Evolutionary conservation across 2,113 vertebrate genomes (phyloP), one percentile per base, ranked within the genome.

Genomic region (Pseudopodoces humilis): DNA sequence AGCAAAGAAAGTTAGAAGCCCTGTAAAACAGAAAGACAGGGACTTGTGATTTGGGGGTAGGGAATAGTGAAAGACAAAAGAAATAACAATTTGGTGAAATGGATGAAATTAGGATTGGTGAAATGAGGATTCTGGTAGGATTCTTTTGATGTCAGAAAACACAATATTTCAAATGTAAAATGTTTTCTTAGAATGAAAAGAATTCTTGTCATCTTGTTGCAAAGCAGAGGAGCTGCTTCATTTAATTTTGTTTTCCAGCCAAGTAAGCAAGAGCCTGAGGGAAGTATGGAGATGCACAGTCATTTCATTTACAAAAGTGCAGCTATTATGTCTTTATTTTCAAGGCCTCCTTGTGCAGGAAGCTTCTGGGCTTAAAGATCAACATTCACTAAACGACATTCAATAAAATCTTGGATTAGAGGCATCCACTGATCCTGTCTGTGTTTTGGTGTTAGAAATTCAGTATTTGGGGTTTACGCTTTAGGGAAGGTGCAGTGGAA

Each of bases 241-340:
- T 88, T 88, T 90, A 75, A n/a, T 67, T 88, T 63, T 64, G 41
- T 83, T 90, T 94, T 74, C 55, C 60, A 81, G 76, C n/a, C 76
- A 83, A 83, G 56, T 49, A 74, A 90, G 14, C 8, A 63, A 81
- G 33, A 67, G 41, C 80, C 76, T 77, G 68, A 81, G 60, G 71
- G 69, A 75, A 67, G 25, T 27, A 39, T 35, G 46, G 68, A 37
- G 23, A 21, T 76, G n/a, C 2, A n/a, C 13, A 13, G 11, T 85
- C 71, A 71, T 11, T 55, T 83, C 8, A 44, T 79, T 93, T 83
- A 47, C 30, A 43, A 52, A 90, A 90, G 67, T 74, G 14, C n/a
- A 62, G 28, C 41, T 90, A 18, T 52, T 80, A n/a, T 56, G 71
- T 79, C 27, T 79, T 78, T 64, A 47, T 90, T 93, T 87, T 85